Conservation (phyloP, 2,797 vertebrate species). For the Onychomys torridus region DNA sequence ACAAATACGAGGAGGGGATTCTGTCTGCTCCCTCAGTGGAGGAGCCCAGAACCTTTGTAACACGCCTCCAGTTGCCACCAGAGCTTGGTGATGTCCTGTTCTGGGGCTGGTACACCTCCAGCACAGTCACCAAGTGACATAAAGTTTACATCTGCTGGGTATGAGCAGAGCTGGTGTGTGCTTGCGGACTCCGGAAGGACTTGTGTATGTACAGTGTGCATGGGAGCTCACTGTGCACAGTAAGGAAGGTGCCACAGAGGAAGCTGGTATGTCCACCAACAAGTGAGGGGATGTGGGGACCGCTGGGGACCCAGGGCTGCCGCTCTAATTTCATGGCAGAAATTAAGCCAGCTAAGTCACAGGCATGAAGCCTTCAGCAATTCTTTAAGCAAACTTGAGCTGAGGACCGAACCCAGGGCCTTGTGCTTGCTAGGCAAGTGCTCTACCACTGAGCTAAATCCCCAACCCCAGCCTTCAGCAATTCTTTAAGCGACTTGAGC, state of each 20-base stretch:
- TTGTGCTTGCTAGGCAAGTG: too few relatives aligned
- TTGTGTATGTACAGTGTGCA: not conserved
- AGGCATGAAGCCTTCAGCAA: not conserved
- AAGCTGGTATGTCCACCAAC: not conserved
- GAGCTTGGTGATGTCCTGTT: not conserved
- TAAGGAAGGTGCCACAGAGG: not conserved
- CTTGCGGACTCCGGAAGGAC: not conserved
- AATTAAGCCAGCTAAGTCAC: not conserved
- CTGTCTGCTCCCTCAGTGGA: not conserved
- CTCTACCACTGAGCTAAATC: too few relatives aligned
- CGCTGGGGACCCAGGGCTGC: fast-evolving
- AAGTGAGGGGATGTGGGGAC: not conserved
- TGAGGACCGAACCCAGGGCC: too few relatives aligned
- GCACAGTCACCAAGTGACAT: not conserved
- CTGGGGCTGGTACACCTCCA: not conserved
- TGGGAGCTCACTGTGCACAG: not conserved
- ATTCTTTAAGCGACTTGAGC: not conserved
- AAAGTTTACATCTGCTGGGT: not conserved
- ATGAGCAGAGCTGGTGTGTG: not conserved
- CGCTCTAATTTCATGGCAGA: not conserved
- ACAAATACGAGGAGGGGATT: not conserved
- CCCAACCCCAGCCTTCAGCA: too few relatives aligned
- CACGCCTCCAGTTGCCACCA: not conserved
- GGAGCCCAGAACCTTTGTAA: not conserved
- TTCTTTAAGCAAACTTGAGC: not conserved